A percentile compares a stretch with the other conserved stretches of the same genome.
Evolutionary conservation across 2,113 vertebrate species (phyloP).

Genomic region (Lagopus muta): DNA sequence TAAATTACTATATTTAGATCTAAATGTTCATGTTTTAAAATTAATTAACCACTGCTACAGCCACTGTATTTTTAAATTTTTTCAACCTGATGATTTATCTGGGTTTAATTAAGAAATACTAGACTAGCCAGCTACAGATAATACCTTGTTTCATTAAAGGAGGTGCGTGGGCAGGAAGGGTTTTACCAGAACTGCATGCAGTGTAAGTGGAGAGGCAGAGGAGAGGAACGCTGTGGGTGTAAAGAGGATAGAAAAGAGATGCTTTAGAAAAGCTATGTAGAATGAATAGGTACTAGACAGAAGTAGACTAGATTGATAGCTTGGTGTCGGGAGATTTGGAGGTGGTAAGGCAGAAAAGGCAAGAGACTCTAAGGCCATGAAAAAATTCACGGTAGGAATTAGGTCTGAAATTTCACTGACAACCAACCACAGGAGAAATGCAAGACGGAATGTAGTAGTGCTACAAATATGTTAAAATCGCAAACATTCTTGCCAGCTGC

Average conservation of each 20-base stretch:
- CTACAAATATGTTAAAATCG: constrained; percentile 73
- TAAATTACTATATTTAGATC: not conserved
- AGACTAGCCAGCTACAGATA: not conserved
- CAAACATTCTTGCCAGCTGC: constrained; percentile 82
- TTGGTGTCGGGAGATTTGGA: not conserved
- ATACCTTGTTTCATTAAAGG: not conserved
- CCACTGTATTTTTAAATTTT: not conserved
- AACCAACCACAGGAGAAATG: constrained; percentile 65
- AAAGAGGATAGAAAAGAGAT: not conserved
- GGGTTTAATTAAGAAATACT: not conserved
- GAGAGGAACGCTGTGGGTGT: not conserved
- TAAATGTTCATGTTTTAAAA: not conserved
- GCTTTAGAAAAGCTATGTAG: not conserved
- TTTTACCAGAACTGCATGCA: not conserved
- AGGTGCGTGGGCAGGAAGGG: not conserved
- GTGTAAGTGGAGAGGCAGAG: not conserved
- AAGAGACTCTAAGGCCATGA: not conserved
- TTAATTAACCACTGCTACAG: not conserved
- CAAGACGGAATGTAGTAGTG: constrained; percentile 59
- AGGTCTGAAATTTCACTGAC: constrained; percentile 44
- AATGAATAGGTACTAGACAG: not conserved
- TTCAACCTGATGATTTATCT: not conserved
- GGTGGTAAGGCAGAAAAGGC: not conserved
- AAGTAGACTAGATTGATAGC: not conserved
- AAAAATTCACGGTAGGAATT: constrained; percentile 16